A percentile compares a stretch with the other conserved stretches of the same genome.
Evolutionary conservation across 1,140 invertebrate species (phyloP).

Genomic region (Episyrphus balteatus): DNA sequence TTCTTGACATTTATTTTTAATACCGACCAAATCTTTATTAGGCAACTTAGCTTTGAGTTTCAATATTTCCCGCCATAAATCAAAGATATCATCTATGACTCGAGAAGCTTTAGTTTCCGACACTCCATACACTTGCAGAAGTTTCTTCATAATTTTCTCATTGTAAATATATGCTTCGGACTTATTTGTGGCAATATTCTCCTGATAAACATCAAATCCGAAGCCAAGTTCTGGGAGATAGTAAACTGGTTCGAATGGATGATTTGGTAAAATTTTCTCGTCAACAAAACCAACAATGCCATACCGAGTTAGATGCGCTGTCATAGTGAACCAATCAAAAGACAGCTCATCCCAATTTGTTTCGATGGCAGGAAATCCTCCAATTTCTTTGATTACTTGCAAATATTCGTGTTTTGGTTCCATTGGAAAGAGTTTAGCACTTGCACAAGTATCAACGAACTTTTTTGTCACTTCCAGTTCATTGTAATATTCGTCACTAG

Average conservation of each 20-base stretch:
- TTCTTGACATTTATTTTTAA: constrained; percentile 18
- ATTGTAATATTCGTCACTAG: constrained; percentile 1
- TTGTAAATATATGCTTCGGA: too few relatives aligned
- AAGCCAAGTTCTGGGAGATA: constrained; percentile 9
- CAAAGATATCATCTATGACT: too few relatives aligned
- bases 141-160: too few relatives aligned
- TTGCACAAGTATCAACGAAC: constrained; percentile 22
- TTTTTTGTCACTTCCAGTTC: constrained; percentile 21
- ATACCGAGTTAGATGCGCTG: constrained; percentile 14
- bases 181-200: too few relatives aligned
- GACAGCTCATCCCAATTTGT: constrained; percentile 15
- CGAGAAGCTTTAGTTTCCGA: too few relatives aligned
- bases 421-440: constrained; percentile 16
- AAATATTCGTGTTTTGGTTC: constrained; percentile 25
- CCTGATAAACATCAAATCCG: too few relatives aligned
- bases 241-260: constrained; percentile 14
- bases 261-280: too few relatives aligned
- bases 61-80: too few relatives aligned
- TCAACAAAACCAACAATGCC: too few relatives aligned
- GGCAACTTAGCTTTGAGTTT: too few relatives aligned
- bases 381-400: constrained; percentile 22
- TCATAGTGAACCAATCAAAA: constrained; percentile 35
- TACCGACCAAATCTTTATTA: too few relatives aligned
- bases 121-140: too few relatives aligned
- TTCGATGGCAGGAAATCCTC: constrained; percentile 29